Evolutionary conservation across 2,888 invertebrate species (phyloP).

Genomic region (Cenopis cana): DNA sequence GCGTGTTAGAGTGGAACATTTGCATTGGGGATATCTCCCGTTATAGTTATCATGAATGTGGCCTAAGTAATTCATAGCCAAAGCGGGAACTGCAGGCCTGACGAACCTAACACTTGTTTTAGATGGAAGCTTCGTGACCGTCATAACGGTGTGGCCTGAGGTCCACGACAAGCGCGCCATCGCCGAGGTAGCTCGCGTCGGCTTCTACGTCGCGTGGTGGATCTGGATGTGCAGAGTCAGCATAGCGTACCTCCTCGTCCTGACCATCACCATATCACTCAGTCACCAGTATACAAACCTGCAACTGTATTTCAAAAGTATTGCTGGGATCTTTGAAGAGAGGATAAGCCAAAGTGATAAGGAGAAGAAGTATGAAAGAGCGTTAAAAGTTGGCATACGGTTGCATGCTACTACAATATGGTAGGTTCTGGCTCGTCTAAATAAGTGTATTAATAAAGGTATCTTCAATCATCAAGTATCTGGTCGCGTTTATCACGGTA

Average conservation of each 20-base stretch:
- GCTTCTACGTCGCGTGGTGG: constrained; percentile 59
- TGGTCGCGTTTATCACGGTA: no score
- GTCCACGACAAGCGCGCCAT: constrained; percentile 50
- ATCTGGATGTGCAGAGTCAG: constrained; percentile 52
- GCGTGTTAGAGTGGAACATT: no score
- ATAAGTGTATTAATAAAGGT: no score
- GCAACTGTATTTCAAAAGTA: constrained; percentile 33
- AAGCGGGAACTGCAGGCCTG: no score
- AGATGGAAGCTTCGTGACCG: constrained; percentile 53
- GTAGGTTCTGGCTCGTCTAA: constrained; percentile 8
- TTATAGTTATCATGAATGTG: no score
- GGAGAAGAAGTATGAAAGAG: constrained; percentile 28
- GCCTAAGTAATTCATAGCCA: no score
- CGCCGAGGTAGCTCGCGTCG: constrained; percentile 51
- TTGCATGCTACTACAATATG: constrained; percentile 34
- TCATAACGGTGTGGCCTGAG: constrained; percentile 64
- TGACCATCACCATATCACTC: constrained; percentile 54
- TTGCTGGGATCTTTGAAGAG: constrained; percentile 15
- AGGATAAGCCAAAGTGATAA: constrained; percentile 14
- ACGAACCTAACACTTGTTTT: no score
- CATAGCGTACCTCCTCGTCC: constrained; percentile 53
- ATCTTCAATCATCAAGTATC: no score
- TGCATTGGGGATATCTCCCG: no score
- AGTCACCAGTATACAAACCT: constrained; percentile 53
- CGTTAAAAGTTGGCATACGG: constrained; percentile 29